Base-by-base conservation (phyloP, 37 sponge, comb jelly and placozoan species). In the Amphimedon queenslandica region DNA sequence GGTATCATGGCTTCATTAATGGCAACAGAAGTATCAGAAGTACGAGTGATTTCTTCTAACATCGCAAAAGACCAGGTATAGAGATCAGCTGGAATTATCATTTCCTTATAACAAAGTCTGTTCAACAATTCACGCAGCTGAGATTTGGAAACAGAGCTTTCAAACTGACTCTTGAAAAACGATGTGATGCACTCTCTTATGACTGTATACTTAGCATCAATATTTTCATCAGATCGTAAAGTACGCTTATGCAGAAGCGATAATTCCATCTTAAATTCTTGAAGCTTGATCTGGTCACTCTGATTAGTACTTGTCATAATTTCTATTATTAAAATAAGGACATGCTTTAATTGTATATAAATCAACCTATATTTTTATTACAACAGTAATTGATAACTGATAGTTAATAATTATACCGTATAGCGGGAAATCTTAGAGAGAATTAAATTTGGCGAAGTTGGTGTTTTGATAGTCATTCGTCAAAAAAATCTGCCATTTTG, bases 211-310 rank as follows among this genome's bases (percentile, higher is more conserved):
- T 60, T 60, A 6, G 61, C 61, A n/a, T 60, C 61, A 60, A 60
- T 13, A 60, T 60, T 60, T n/a, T 60, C 27, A 60, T 60, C 61
- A 60, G 61, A 60, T 60, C 27, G 61, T 6, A 25, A 60, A 25
- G 21, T 60, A 6, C 61, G 23, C 28, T 60, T 60, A 6, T n/a
- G 61, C 21, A 60, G 5, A 60, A 60, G 5, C 8, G 28, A 11
- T 60, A 60, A 25, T 25, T 60, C 72, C 53, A 18, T 13, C 53
- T 47, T 47, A 18, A 47, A 47, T n/a, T n/a, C n/a, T n/a, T n/a
- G n/a, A n/a, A n/a, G n/a, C n/a, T n/a, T n/a, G n/a, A n/a, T n/a
- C n/a, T n/a, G n/a, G n/a, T n/a, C n/a, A n/a, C n/a, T n/a, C n/a
- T n/a, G n/a, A n/a, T n/a, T n/a, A n/a, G n/a, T n/a, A n/a, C n/a